Percentiles rank a stretch among this genome's conserved stretches.
These are phyloP conservation scores for Cheilosia vulpina DNA, from an alignment of 2,888 invertebrate genomes.

Conservation along the genomic window DNA sequence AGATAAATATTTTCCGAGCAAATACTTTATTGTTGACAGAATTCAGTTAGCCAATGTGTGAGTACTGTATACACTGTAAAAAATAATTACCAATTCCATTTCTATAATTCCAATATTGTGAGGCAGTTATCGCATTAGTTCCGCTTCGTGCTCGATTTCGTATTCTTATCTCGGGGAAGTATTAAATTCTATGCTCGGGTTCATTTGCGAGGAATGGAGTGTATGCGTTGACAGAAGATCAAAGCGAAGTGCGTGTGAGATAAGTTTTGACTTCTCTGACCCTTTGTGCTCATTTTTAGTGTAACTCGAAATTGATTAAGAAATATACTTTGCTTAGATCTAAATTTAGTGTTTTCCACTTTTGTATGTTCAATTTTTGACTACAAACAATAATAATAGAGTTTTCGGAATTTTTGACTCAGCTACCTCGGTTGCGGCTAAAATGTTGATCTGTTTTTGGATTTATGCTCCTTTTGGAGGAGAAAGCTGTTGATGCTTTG, in stretches of 20 bases:
- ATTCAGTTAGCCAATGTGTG: not conserved
- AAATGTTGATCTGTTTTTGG: too few relatives aligned
- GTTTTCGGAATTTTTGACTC: not conserved
- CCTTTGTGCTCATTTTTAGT: not conserved
- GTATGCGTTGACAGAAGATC: not conserved
- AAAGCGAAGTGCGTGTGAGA: not conserved
- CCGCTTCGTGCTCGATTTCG: conserved; percentile 26
- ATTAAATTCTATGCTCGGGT: conserved; percentile 7
- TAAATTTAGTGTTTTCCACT: not conserved
- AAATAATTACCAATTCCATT: conserved; percentile 4
- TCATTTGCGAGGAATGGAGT: not conserved
- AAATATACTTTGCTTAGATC: not conserved
- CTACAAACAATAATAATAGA: too few relatives aligned
- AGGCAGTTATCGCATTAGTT: conserved; percentile 15
- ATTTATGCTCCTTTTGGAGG: too few relatives aligned
- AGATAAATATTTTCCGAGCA: conserved; percentile 40
- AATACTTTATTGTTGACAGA: conserved; percentile 20
- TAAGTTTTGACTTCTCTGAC: conserved; percentile 1
- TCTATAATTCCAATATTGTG: not conserved
- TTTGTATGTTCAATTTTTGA: not conserved
- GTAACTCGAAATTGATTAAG: conserved; percentile 18
- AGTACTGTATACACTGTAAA: conserved; percentile 35
- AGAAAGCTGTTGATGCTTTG: too few relatives aligned
- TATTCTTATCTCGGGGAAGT: conserved; percentile 13
- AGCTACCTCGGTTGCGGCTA: too few relatives aligned